These are phyloP conservation scores for Oenanthe melanoleuca DNA, from an alignment of 2,113 vertebrate species.

Conservation along the genomic window DNA sequence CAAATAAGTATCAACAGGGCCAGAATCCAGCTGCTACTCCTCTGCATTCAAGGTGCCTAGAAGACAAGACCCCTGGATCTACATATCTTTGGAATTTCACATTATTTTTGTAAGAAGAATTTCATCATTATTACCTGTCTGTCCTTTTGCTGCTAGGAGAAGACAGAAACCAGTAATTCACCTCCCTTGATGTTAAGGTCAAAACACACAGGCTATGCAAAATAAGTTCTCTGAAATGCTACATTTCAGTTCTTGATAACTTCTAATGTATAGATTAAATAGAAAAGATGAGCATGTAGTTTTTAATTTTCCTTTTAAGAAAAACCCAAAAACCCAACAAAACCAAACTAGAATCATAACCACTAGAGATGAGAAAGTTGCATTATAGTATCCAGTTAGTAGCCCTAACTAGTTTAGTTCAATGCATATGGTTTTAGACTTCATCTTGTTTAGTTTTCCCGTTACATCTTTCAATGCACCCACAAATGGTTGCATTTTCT, in stretches of 20 bases:
- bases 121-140: neutral
- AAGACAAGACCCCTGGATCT: neutral
- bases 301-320: neutral
- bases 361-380: neutral
- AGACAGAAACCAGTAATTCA: neutral
- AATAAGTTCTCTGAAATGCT: neutral
- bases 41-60: neutral
- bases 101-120: neutral
- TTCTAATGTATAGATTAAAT: neutral
- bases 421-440: neutral
- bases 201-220: neutral
- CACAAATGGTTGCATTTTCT: neutral
- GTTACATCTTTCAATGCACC: neutral
- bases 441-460: neutral
- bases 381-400: neutral
- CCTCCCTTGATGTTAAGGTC: neutral
- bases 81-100: neutral
- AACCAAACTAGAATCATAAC: neutral
- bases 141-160: neutral
- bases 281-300: neutral
- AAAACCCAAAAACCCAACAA: too few relatives aligned
- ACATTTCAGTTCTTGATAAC: neutral
- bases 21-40: neutral
- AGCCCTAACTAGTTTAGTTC: neutral
- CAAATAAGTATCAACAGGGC: neutral